Evolutionary conservation across 2,113 vertebrate species (phyloP), one percentile per base, ranked within the genome.

Genomic region (Motacilla tschutschensis): DNA sequence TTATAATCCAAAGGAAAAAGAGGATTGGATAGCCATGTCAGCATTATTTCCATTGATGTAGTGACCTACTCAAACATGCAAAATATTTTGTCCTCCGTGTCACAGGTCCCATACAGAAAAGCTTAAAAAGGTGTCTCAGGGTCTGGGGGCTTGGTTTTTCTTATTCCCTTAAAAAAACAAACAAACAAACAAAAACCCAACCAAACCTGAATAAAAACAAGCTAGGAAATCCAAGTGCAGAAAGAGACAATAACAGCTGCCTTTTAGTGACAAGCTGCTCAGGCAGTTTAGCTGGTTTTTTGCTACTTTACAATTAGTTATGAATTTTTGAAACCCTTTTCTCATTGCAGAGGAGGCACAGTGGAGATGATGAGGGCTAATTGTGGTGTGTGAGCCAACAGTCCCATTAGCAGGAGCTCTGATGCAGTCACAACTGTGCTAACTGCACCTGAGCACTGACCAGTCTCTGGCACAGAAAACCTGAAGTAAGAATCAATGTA

Each of bases 1-100:
- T 70, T 79, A 60, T 74, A 89, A 87, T 77, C 14, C 35, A 73
- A 40, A 89, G 20, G 70, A 88, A 90, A 93, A 10, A 74, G 69
- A 72, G 48, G 13, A 5, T 90, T 73, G 43, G 43, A 65, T 58
- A 69, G 24, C 16, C 29, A 54, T 44, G 33, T 44, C 53, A 91
- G 53, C 72, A 88, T 41, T 65, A 88, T 73, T 69, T 71, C 22
- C 20, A 64, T 8, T 76, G 53, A 83, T 36, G 36, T 14, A 26
- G 33, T 53, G 22, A 75, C 35, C 64, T 70, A 35, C 46, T 43
- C 63, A 84, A 81, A 62, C 2, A 51, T 20, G 14, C 10, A 76
- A 67, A 66, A 19, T 72, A 35, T 57, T 88, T 76, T 58, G 2
- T 28, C 14, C 51, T 22, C 2, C 17, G 14, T 78, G 59, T 67